Evolutionary conservation across 2,888 invertebrate genomes (phyloP).

Genomic region (Rotaria magnacalcarata): DNA sequence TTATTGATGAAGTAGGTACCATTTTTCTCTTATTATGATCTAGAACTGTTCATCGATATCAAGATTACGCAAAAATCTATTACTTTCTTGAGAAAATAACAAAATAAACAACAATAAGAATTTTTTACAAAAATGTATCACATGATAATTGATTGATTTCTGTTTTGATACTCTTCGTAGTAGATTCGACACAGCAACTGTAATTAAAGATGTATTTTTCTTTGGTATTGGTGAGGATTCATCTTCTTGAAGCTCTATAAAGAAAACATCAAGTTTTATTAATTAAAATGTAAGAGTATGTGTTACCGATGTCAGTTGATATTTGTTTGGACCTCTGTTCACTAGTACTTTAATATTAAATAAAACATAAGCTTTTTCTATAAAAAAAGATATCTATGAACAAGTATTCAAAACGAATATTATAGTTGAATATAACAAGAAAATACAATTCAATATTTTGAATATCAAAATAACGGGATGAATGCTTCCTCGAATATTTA

Average conservation of each 20-base stretch:
- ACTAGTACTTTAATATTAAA: background rate
- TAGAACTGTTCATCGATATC: background rate
- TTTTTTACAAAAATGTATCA: background rate
- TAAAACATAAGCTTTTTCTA: background rate
- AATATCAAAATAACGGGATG: too few relatives aligned
- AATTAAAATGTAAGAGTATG: background rate
- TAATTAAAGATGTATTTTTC: background rate
- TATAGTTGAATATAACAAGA: too few relatives aligned
- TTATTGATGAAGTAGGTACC: too few relatives aligned
- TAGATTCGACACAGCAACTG: background rate
- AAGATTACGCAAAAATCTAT: background rate
- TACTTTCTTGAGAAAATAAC: background rate
- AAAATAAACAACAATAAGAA: background rate
- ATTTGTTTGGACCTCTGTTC: background rate
- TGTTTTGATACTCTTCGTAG: background rate
- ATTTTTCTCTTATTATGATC: too few relatives aligned
- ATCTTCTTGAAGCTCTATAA: background rate
- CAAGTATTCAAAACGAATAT: too few relatives aligned
- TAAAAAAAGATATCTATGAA: too few relatives aligned
- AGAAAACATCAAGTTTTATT: background rate
- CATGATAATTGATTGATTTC: background rate
- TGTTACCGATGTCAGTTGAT: background rate
- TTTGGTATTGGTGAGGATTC: background rate
- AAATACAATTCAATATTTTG: too few relatives aligned
- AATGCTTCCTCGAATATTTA: too few relatives aligned